Evolutionary conservation across 2,888 invertebrate genomes (phyloP).

Genomic region (Pterobdella sp.): DNA sequence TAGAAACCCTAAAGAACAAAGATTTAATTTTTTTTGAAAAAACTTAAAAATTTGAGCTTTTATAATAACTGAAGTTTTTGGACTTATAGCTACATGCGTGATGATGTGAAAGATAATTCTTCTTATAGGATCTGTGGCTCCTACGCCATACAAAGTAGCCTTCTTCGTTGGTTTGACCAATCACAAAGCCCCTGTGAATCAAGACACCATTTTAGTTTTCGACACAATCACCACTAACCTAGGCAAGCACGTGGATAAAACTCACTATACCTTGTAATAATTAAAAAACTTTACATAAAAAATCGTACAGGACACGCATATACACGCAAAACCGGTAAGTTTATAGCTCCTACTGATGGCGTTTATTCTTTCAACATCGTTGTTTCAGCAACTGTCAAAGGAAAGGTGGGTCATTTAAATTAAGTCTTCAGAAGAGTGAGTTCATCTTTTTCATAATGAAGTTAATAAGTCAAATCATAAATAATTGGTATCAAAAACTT

Average conservation of each 20-base stretch:
- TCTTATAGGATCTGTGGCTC: conserved; percentile 11
- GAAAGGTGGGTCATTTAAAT: not conserved
- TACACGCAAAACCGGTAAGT: conserved; percentile 12
- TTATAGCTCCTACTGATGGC: conserved; percentile 17
- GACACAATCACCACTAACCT: conserved; percentile 24
- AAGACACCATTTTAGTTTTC: conserved; percentile 14
- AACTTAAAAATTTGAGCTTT: not conserved
- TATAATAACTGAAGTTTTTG: not conserved
- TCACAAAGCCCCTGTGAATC: conserved; percentile 11
- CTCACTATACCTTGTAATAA: too few species aligned
- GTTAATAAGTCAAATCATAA: not conserved
- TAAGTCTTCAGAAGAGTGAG: not conserved
- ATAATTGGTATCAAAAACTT: not conserved
- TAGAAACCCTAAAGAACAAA: too few species aligned
- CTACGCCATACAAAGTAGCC: conserved; percentile 6
- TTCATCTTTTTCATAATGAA: not conserved
- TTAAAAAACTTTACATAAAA: too few species aligned
- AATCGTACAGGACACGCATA: conserved; percentile 6
- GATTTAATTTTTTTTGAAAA: not conserved
- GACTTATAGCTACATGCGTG: not conserved
- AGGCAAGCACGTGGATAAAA: not conserved
- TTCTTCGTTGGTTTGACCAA: conserved; percentile 21
- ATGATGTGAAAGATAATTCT: too few species aligned
- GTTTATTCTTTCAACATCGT: conserved; percentile 24
- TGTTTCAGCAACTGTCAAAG: conserved; percentile 22